Conservation (phyloP, 2,888 invertebrate species). For the Lycocerus yunnanus region DNA sequence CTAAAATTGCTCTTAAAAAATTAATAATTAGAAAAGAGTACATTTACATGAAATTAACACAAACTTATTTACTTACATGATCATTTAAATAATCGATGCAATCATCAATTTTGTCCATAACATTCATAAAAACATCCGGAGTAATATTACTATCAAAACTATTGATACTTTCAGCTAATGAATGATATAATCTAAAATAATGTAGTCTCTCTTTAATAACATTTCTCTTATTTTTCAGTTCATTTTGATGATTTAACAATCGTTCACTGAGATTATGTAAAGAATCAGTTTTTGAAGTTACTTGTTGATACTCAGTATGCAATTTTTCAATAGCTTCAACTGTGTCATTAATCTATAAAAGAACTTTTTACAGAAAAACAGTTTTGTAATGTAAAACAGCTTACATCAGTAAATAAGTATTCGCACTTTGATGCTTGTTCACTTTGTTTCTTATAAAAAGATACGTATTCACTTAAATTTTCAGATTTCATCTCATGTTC, state of each 20-base stretch:
- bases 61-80: constrained; percentile 66
- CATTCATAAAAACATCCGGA: constrained; percentile 80
- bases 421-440: constrained; percentile 70
- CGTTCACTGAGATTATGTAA: constrained; percentile 92
- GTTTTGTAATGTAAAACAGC: constrained; percentile 8
- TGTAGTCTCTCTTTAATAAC: constrained; percentile 79
- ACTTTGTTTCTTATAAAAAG: constrained; percentile 73
- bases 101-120: constrained; percentile 83
- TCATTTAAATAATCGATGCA: constrained; percentile 82
- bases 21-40: not conserved
- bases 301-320: constrained; percentile 79
- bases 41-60: constrained; percentile 18
- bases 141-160: constrained; percentile 43
- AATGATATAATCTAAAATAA: constrained; percentile 79
- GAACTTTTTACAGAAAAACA: not conserved
- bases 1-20: constrained; percentile 74
- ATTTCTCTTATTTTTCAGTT: constrained; percentile 78
- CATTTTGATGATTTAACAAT: constrained; percentile 84
- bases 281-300: constrained; percentile 90
- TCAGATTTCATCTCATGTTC: constrained; percentile 73
- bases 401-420: constrained; percentile 67
- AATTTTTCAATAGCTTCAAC: constrained; percentile 73
- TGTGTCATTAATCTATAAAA: constrained; percentile 37
- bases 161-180: constrained; percentile 45
- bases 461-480: constrained; percentile 70